Conservation (phyloP, 2,797 vertebrate genomes). For the Tenualosa thibaudeaui region DNA sequence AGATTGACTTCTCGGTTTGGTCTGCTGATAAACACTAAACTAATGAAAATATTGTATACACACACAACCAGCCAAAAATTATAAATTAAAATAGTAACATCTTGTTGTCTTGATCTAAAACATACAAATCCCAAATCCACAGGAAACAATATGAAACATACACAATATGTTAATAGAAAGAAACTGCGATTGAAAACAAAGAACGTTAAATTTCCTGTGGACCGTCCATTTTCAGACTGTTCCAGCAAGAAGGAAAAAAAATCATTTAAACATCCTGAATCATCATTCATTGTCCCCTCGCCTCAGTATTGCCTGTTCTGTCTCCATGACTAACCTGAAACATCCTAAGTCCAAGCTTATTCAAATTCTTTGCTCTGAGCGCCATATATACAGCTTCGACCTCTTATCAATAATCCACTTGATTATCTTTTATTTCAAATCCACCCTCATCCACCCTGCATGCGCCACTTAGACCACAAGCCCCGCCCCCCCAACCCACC, state of each 20-base stretch:
- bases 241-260: background rate
- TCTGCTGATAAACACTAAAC: constrained; percentile 14
- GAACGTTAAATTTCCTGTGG: background rate
- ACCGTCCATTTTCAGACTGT: background rate
- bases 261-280: constrained; percentile 6
- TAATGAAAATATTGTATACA: constrained; percentile 41
- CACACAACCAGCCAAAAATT: constrained; percentile 29
- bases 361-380: constrained; percentile 7
- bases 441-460: background rate
- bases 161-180: constrained; percentile 32
- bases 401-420: background rate
- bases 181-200: constrained; percentile 19
- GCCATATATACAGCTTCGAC: background rate
- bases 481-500: background rate
- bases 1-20: background rate
- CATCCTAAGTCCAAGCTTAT: constrained; percentile 13
- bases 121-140: constrained; percentile 28
- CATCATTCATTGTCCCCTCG: constrained; percentile 19
- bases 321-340: constrained; percentile 10
- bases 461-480: background rate
- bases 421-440: background rate
- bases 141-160: constrained; percentile 30
- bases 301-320: constrained; percentile 1
- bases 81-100: constrained; percentile 37
- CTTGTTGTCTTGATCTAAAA: background rate